phyloP scores from a whole-genome alignment of 2,797 vertebrate genomes.

The Acanthis flammea region DNA sequence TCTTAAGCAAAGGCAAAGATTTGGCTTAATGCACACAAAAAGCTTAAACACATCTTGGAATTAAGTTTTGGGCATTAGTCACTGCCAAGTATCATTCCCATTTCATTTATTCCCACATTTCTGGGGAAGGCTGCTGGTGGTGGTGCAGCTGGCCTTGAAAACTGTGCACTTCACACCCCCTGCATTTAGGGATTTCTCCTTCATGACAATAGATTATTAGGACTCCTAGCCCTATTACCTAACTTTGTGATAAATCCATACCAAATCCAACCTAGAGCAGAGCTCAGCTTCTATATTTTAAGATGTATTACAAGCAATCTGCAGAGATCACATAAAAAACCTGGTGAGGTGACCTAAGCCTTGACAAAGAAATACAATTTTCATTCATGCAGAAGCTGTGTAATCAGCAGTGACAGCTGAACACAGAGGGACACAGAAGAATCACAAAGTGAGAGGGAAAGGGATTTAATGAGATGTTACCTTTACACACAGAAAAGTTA shows the following conservation, averaged over 20 bases:
- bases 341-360: neutral
- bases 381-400: neutral
- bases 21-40: neutral
- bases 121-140: neutral
- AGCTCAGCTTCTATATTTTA: neutral
- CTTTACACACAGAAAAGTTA: neutral
- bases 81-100: neutral
- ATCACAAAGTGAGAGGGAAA: neutral
- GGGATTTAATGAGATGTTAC: neutral
- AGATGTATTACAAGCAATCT: neutral
- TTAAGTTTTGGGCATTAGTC: neutral
- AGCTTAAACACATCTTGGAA: neutral
- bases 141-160: neutral
- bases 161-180: neutral
- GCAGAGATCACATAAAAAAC: neutral
- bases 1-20: neutral
- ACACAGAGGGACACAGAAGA: neutral
- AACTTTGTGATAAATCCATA: neutral
- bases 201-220: rapidly evolving
- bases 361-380: neutral
- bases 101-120: neutral
- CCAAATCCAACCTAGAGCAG: neutral
- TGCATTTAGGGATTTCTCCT: neutral
- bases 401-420: neutral
- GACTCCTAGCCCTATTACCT: neutral